phyloP scores from a whole-genome alignment of 2,797 vertebrate species.

The Nyctibius grandis region DNA sequence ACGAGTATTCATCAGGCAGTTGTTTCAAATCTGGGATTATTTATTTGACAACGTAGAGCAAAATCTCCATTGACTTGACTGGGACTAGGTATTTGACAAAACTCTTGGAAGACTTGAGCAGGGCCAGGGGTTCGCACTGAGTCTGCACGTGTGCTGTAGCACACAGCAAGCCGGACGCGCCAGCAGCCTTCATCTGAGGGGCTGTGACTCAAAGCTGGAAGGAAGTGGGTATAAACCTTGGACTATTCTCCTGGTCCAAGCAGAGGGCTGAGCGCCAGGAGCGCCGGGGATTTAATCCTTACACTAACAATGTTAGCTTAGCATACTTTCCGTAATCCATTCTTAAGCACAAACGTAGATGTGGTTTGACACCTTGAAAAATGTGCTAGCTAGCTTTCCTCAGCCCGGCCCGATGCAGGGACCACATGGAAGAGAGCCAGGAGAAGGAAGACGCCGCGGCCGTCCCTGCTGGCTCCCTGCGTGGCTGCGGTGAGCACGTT shows the following conservation, averaged over 20 bases:
- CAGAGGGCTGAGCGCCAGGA: background rate
- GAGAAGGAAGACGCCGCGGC: background rate
- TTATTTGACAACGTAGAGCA: background rate
- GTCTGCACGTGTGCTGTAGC: background rate
- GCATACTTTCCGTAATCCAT: background rate
- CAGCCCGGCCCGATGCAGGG: background rate
- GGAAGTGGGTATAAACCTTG: background rate
- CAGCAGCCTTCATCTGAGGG: background rate
- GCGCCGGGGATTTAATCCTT: background rate
- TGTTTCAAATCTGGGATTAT: background rate
- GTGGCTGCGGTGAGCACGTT: background rate
- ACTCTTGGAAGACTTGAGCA: background rate
- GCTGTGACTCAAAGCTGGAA: background rate
- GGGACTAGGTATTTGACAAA: background rate
- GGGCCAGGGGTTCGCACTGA: background rate
- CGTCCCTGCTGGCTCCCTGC: background rate
- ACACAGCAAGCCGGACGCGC: background rate
- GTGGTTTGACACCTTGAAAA: conserved; percentile 43
- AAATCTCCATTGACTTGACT: background rate
- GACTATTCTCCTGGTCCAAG: background rate
- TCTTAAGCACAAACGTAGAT: background rate
- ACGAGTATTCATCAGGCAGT: background rate
- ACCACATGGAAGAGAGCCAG: background rate
- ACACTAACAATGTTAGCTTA: background rate
- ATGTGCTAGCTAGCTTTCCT: background rate